Conservation (phyloP, 2,797 vertebrate species). For the Catostomus latipinnis region DNA sequence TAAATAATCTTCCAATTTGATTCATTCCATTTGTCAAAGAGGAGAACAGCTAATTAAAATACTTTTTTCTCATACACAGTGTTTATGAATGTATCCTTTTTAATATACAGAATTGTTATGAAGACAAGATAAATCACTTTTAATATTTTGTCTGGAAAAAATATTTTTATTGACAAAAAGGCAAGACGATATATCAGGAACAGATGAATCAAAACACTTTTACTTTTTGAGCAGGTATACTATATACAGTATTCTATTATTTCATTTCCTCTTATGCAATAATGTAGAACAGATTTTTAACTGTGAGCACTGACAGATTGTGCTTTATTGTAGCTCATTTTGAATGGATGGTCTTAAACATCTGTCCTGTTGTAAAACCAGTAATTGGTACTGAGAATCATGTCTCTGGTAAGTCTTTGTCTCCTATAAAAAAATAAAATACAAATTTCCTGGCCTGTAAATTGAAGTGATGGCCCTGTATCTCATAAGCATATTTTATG, state of each 20-base stretch:
- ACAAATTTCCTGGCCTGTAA: too few species aligned
- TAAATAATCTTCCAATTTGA: conserved; percentile 77
- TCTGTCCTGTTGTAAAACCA: conserved; percentile 26
- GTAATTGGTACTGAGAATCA: neutral
- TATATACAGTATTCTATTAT: too few species aligned
- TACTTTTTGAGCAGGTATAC: neutral
- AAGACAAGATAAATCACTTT: neutral
- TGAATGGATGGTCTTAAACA: neutral
- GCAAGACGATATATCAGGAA: neutral
- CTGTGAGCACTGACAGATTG: neutral
- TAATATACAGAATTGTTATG: neutral
- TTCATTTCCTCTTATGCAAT: neutral
- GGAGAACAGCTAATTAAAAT: conserved; percentile 86
- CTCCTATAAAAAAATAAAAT: too few species aligned
- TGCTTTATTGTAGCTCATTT: neutral
- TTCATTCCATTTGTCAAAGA: conserved; percentile 87
- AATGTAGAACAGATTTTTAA: neutral
- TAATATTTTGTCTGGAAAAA: neutral
- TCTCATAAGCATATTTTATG: too few species aligned
- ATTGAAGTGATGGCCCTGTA: too few species aligned
- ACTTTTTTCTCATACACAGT: conserved; percentile 26
- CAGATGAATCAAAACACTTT: neutral
- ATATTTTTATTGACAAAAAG: neutral
- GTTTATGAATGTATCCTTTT: conserved; percentile 43
- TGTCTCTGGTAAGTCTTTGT: neutral